Base-by-base conservation (phyloP, 30 jellyfish, hydroid and myxozoan species). In the Cassiopea andromeda region DNA sequence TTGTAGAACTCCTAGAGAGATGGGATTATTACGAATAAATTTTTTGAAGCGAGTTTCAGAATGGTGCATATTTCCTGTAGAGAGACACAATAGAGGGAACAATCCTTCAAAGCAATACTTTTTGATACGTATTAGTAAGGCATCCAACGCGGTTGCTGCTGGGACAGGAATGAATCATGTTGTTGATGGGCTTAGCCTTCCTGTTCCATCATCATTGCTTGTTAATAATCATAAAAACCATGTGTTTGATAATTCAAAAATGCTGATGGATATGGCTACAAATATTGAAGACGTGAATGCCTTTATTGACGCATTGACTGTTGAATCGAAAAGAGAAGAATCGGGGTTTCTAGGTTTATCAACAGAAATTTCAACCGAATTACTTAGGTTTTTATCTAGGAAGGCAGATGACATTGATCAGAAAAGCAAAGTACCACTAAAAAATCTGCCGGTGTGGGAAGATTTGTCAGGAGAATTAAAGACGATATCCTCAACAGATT, bases 31-130 rank as follows among this genome's bases (percentile, higher is more conserved):
- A 6, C 82, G 12, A 61, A 48, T 13, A 60, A 50, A 12, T 18
- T 83, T 83, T 69, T 46, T 83, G 75, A 15, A 49, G 19, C 75
- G 44, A 44, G 44, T 83, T 57, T 50, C 83, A 46, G 48, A 72
- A 45, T 84, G 92, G 92, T 84, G 92, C 50, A 47, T 84, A 12
- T 57, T 70, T 27, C 92, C 92, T 7, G 79, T 72, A 44, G 80
- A 58, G 57, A 72, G 92, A 73, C 77, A 71, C n/a, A 69, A 0
- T 15, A 69, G 47, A n/a, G 14, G 7, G 8, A 19, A 15, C 8
- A 44, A 12, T 1, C 15, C 73, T 2, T 64, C 69, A 18, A 46
- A 64, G 68, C 61, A 27, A 70, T 69, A 46, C 47, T 80, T 27
- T 16, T 18, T 83, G 74, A 83, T 70, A n/a, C 38, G 57, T 6